Evolutionary conservation across 2,888 invertebrate species (phyloP), one percentile per base, ranked within the genome.

Genomic region (Archips xylosteana): DNA sequence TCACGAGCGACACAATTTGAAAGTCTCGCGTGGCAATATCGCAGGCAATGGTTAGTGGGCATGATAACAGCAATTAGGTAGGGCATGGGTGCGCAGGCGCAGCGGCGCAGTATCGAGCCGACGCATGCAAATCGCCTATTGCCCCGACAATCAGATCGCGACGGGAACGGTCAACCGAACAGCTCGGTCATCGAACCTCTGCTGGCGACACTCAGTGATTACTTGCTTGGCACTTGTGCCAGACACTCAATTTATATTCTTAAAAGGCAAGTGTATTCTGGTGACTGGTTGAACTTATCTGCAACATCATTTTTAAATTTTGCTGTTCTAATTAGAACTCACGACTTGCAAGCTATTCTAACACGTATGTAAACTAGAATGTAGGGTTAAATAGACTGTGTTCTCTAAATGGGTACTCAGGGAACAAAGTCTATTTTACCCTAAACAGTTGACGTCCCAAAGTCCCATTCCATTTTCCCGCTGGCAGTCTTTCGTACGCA

Each of bases 51-150:
- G 79, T 82, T 83, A 80, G 83, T 81, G 81, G 82, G 79, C 80
- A 81, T 84, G 85, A 87, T 86, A 84, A 78, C 82, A 82, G 80
- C 85, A 88, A 90, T 92, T 89, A 90, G 81, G 76, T 77, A 82
- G 82, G 76, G 85, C 83, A 86, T 83, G 87, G 87, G 84, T 89
- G 90, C 89, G 88, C 88, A 84, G 85, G 86, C 88, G 88, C 89
- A 89, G 79, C 83, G 78, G 74, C 75, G 68, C 74, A 66, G 66
- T 76, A 76, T 83, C 80, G 79, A 78, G 84, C 83, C 80, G 84
- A 87, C 89, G 89, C 91, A 93, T 92, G 93, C 92, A 92, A 92
- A 93, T 91, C 89, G 87, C 86, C 89, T 91, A 92, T 91, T 91
- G 91, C 87, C 82, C 85, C 88, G 86, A 87, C 91, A 92, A 94